phyloP scores from a whole-genome alignment of 2,113 vertebrate species.

The Dasyprocta punctata region DNA sequence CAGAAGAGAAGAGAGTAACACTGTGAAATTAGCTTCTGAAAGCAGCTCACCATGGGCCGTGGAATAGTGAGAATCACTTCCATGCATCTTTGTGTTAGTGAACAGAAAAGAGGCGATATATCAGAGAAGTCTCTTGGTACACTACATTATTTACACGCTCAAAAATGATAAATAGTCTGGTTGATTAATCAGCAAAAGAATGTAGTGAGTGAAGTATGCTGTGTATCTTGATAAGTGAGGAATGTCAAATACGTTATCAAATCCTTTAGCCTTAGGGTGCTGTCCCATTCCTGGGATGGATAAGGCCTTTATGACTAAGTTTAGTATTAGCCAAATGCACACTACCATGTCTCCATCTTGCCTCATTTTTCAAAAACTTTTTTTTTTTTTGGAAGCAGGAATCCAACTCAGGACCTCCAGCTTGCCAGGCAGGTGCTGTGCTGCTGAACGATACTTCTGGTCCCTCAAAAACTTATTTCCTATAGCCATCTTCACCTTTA shows the following conservation, averaged over 20 bases:
- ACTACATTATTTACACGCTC: not conserved
- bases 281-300: not conserved
- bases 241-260: not conserved
- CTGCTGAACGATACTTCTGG: too few relatives aligned
- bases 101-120: not conserved
- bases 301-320: not conserved
- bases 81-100: not conserved
- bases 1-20: not conserved
- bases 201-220: not conserved
- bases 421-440: not conserved
- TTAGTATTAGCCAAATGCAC: not conserved
- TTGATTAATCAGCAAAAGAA: not conserved
- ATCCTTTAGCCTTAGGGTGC: not conserved
- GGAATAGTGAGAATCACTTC: not conserved
- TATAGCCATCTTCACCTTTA: not conserved
- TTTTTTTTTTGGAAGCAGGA: not conserved
- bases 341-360: not conserved
- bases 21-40: accelerated
- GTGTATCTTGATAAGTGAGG: not conserved
- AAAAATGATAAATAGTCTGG: not conserved
- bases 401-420: not conserved
- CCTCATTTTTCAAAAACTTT: not conserved
- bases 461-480: not conserved
- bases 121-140: not conserved
- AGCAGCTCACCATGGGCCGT: not conserved